Percentiles rank a stretch among this genome's conserved stretches.
Evolutionary conservation across 1,140 invertebrate genomes (phyloP).

Genomic region (Drosophila tropicalis): DNA sequence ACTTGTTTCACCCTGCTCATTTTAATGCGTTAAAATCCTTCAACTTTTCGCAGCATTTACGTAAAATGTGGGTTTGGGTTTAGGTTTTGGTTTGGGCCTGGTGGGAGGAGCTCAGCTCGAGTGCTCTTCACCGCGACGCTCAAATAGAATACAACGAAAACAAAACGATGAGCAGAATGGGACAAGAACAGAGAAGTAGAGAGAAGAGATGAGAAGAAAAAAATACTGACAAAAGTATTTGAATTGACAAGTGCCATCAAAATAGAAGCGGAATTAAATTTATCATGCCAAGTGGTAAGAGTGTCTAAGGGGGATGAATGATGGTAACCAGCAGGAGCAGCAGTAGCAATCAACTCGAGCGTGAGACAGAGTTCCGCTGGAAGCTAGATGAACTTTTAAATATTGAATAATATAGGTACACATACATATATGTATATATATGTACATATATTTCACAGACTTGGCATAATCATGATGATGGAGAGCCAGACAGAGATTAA

Average conservation of each 20-base stretch:
- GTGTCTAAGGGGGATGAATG: slow-evolving; percentile 47
- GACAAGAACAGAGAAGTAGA: slow-evolving; percentile 23
- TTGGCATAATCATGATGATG: slow-evolving; percentile 33
- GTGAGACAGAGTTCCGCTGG: slow-evolving; percentile 45
- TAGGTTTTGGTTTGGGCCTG: slow-evolving; percentile 29
- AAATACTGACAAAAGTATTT: slow-evolving; percentile 75
- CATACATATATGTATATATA: slow-evolving; percentile 52
- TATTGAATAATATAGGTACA: slow-evolving; percentile 71
- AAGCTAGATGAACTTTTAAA: slow-evolving; percentile 62
- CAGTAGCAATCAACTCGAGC: slow-evolving; percentile 63
- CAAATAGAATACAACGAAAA: slow-evolving; percentile 46
- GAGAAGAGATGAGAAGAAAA: slow-evolving; percentile 10
- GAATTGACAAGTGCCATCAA: slow-evolving; percentile 81
- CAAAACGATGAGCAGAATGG: slow-evolving; percentile 23
- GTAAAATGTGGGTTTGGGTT: slow-evolving; percentile 39
- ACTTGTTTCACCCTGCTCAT: slow-evolving; percentile 25
- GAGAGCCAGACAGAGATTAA: neutral
- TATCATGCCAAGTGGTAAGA: slow-evolving; percentile 72
- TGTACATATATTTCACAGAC: neutral
- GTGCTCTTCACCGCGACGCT: slow-evolving; percentile 45
- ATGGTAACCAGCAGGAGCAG: slow-evolving; percentile 20
- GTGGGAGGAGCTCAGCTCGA: slow-evolving; percentile 42
- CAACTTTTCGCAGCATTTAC: slow-evolving; percentile 77
- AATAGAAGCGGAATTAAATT: slow-evolving; percentile 81
- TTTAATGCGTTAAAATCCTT: slow-evolving; percentile 79